phyloP scores from a whole-genome alignment of 1,140 invertebrate genomes.

The Hermetia illucens region DNA sequence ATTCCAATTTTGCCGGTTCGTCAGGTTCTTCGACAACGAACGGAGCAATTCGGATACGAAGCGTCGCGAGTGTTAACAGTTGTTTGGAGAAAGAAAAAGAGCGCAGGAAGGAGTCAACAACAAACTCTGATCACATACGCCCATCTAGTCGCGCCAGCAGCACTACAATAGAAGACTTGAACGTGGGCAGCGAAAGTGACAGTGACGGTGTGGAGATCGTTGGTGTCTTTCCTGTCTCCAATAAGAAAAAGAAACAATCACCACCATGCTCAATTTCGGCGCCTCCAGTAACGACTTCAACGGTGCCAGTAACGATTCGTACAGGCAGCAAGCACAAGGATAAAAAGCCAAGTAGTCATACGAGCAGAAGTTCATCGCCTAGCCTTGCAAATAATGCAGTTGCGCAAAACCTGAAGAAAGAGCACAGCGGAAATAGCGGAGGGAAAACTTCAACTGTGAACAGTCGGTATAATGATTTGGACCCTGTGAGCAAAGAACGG shows the following conservation, averaged over 20 bases:
- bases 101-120: background rate
- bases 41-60: background rate
- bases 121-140: background rate
- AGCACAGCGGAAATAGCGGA: background rate
- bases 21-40: conserved; percentile 10
- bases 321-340: background rate
- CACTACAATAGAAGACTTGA: too few species aligned
- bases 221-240: conserved; percentile 16
- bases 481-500: background rate
- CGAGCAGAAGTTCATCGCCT: background rate
- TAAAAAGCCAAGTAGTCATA: background rate
- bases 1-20: conserved; percentile 8
- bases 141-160: background rate
- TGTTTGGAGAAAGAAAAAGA: conserved; percentile 5
- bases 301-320: background rate
- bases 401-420: background rate
- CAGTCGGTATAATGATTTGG: background rate
- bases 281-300: background rate
- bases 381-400: background rate
- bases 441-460: background rate
- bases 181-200: conserved; percentile 20
- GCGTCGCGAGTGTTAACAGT: background rate
- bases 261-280: too few species aligned
- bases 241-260: background rate
- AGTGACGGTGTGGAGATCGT: conserved; percentile 27